Conservation (phyloP, 2,797 vertebrate species). For the Leuciscus waleckii region DNA sequence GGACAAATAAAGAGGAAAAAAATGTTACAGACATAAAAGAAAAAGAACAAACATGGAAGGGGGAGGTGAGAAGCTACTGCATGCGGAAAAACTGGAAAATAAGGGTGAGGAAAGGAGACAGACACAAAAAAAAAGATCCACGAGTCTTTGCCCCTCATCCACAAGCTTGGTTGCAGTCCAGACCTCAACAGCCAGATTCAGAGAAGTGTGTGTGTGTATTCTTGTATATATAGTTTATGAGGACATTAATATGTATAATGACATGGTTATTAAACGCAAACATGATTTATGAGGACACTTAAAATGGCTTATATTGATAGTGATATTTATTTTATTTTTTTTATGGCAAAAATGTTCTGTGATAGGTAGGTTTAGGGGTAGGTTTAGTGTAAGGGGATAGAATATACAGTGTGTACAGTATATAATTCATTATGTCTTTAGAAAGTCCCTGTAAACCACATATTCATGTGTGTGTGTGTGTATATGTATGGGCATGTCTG, state of each 20-base stretch:
- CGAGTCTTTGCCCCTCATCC: conserved; percentile 9
- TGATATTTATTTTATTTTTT: no score
- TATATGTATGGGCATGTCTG: no score
- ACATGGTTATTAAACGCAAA: not conserved
- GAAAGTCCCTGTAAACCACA: no score
- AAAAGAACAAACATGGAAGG: not conserved
- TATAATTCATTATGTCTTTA: no score
- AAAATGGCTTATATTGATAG: not conserved
- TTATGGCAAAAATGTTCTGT: no score
- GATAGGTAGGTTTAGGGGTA: no score
- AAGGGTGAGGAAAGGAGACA: not conserved
- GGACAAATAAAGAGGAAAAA: not conserved
- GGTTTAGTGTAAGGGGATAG: no score
- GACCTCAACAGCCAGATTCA: conserved; percentile 28
- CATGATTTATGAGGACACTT: not conserved
- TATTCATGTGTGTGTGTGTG: no score
- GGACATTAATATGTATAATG: not conserved
- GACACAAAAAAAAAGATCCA: not conserved
- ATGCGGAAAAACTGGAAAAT: not conserved
- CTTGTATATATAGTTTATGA: not conserved
- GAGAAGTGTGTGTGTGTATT: not conserved
- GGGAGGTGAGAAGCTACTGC: conserved; percentile 1
- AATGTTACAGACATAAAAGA: not conserved
- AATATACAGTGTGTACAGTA: no score
- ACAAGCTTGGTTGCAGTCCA: conserved; percentile 29